Evolutionary conservation across 64 coral and sea anemone species (phyloP).

Genomic region (Exaiptasia diaphana): DNA sequence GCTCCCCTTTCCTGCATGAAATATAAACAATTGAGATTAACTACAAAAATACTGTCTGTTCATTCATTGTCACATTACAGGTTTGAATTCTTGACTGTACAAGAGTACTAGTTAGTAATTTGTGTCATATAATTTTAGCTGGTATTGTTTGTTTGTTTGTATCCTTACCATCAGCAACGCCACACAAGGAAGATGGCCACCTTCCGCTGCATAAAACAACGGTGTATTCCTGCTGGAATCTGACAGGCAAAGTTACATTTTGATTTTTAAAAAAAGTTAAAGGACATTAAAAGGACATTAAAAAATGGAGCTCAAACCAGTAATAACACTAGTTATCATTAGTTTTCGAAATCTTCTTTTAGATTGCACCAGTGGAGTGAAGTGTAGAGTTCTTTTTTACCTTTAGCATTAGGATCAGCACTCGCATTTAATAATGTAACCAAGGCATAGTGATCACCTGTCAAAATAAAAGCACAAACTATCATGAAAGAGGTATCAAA

Average conservation of each 20-base stretch:
- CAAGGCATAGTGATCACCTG: constrained; percentile 91
- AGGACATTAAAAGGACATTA: not conserved
- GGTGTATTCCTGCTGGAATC: constrained; percentile 86
- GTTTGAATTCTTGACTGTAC: no score
- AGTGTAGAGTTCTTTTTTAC: no score
- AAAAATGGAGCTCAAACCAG: not conserved
- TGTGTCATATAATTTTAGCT: no score
- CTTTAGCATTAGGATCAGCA: constrained; percentile 84
- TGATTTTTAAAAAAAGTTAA: not conserved
- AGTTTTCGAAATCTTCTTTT: not conserved
- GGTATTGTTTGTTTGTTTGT: no score
- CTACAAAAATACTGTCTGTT: not conserved
- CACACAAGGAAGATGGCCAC: constrained; percentile 90
- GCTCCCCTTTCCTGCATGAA: constrained; percentile 69
- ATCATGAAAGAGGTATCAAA: no score
- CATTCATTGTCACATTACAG: no score
- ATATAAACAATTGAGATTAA: not conserved
- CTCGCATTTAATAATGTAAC: constrained; percentile 80
- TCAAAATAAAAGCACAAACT: not conserved
- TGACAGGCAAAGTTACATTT: constrained; percentile 6
- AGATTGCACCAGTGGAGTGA: no score
- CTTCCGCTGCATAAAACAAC: constrained; percentile 83
- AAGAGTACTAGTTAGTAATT: no score
- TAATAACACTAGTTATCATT: not conserved
- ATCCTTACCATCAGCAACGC: constrained; percentile 86